phyloP scores from a whole-genome alignment of 2,888 invertebrate genomes.

The Alloscopus bannaensis region DNA sequence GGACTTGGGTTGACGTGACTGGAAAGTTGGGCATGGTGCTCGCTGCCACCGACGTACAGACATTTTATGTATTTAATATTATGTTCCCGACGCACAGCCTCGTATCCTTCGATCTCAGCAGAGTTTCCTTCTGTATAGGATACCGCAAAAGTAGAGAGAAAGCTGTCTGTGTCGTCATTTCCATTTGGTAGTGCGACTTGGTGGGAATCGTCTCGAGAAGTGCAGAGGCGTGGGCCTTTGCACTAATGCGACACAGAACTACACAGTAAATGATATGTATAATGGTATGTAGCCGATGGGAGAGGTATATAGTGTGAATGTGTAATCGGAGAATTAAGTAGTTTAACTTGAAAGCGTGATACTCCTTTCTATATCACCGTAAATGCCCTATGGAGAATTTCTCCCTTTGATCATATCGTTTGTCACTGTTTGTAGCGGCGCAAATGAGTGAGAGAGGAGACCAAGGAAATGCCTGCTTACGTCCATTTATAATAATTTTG shows the following conservation, averaged over 20 bases:
- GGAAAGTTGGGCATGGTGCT: conserved; percentile 48
- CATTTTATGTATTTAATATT: no score
- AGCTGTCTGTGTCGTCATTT: conserved; percentile 4
- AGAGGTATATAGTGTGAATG: conserved; percentile 25
- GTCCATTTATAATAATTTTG: conserved; percentile 53
- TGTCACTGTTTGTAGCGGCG: background rate
- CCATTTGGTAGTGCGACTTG: conserved; percentile 8
- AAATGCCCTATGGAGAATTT: conserved; percentile 21
- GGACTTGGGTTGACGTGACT: conserved; percentile 66
- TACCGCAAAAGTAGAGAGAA: conserved; percentile 5
- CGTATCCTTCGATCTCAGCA: background rate
- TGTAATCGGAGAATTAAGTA: conserved; percentile 56
- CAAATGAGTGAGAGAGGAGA: background rate
- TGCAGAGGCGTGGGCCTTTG: conserved; percentile 39
- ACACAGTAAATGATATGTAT: conserved; percentile 1
- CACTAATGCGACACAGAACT: no score
- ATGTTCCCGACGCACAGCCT: background rate
- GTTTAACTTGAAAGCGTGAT: conserved; percentile 37
- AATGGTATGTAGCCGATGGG: background rate
- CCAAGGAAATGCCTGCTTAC: no score
- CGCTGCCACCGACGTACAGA: conserved; percentile 9
- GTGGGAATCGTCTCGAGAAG: conserved; percentile 34
- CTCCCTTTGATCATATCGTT: conserved; percentile 46
- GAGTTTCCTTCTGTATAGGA: background rate
- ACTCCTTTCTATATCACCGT: conserved; percentile 10